Conservation (phyloP, 2,888 invertebrate species). For the Eustalomyia histrio region DNA sequence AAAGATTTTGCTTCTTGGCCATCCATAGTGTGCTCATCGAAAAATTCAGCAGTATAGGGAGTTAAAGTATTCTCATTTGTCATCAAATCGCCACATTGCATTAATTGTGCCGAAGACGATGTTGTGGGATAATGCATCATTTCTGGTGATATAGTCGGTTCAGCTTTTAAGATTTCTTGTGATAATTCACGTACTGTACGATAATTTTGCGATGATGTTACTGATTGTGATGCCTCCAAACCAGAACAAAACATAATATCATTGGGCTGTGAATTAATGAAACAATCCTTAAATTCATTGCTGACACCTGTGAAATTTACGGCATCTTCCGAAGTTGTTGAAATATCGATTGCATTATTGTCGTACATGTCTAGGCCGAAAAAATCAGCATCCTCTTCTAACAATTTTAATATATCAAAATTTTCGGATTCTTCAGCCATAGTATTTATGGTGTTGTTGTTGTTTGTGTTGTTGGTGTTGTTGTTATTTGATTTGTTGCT, state of each 20-base stretch:
- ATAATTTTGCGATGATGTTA: constrained; percentile 38
- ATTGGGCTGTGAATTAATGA: constrained; percentile 42
- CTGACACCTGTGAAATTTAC: constrained; percentile 59
- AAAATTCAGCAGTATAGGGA: background rate
- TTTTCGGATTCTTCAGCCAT: constrained; percentile 37
- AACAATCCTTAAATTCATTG: constrained; percentile 41
- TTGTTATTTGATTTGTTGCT: constrained; percentile 43
- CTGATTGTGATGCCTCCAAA: constrained; percentile 7
- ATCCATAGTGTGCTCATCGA: constrained; percentile 10
- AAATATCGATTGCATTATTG: background rate
- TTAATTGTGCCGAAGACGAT: constrained; percentile 4
- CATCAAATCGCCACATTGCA: constrained; percentile 10
- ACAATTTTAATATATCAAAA: constrained; percentile 36
- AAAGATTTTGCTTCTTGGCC: constrained; percentile 27
- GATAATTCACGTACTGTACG: constrained; percentile 6
- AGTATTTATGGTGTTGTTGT: constrained; percentile 59
- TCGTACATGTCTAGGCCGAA: constrained; percentile 59
- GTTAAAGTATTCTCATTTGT: background rate
- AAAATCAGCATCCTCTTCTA: constrained; percentile 36
- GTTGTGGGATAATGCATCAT: constrained; percentile 22
- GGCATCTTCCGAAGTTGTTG: constrained; percentile 60
- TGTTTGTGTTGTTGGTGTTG: constrained; percentile 52
- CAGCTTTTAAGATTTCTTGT: constrained; percentile 51
- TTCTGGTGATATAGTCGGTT: constrained; percentile 54
- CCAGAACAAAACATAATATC: constrained; percentile 53